phyloP scores from a whole-genome alignment of 2,888 invertebrate genomes.

The Hypolimnas misippus region DNA sequence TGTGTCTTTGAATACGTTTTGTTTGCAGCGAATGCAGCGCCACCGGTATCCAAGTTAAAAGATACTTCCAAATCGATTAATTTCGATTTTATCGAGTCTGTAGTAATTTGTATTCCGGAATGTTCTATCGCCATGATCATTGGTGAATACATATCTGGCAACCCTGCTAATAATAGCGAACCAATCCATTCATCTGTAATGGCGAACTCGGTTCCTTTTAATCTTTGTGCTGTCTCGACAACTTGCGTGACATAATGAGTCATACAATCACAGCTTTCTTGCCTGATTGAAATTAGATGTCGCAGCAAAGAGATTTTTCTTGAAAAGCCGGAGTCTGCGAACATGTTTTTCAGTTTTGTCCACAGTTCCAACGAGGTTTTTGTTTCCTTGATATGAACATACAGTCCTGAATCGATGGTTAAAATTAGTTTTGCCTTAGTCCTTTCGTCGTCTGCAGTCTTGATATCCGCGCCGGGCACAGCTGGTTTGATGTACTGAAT shows the following conservation, averaged over 20 bases:
- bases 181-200: constrained; percentile 45
- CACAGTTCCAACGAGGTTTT: constrained; percentile 17
- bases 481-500: too few species aligned
- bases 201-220: constrained; percentile 41
- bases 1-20: neutral
- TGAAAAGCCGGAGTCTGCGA: constrained; percentile 42
- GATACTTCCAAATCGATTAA: constrained; percentile 2
- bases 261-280: constrained; percentile 44
- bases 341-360: constrained; percentile 32
- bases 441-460: constrained; percentile 16
- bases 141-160: constrained; percentile 40
- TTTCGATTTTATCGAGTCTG: constrained; percentile 16
- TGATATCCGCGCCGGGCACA: neutral
- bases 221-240: constrained; percentile 42
- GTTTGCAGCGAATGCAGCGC: neutral
- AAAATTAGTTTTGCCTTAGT: constrained; percentile 35
- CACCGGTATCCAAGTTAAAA: too few species aligned
- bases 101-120: constrained; percentile 37
- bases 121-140: constrained; percentile 34
- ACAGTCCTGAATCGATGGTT: constrained; percentile 29
- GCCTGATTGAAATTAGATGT: constrained; percentile 41
- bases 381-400: constrained; percentile 41
- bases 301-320: constrained; percentile 44
- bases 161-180: constrained; percentile 40
- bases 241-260: constrained; percentile 43